phyloP scores from a whole-genome alignment of 2,797 vertebrate species.

The Erpetoichthys calabaricus region DNA sequence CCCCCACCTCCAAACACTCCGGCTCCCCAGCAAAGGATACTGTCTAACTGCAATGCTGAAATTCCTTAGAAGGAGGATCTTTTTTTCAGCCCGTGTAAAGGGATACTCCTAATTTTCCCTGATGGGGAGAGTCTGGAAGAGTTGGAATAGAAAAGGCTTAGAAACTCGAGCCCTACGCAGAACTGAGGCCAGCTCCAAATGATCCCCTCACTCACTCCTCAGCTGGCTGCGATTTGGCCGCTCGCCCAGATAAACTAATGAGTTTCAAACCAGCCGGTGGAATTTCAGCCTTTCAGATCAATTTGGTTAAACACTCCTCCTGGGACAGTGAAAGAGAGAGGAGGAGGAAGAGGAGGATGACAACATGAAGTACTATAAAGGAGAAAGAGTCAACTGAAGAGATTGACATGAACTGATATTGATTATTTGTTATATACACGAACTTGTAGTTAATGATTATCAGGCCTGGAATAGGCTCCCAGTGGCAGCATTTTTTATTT shows the following conservation, averaged over 20 bases:
- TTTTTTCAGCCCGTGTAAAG: neutral
- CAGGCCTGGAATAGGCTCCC: no score
- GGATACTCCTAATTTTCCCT: neutral
- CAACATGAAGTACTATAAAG: neutral
- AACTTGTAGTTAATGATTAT: no score
- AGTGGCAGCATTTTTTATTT: no score
- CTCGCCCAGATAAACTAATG: constrained; percentile 7
- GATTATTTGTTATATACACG: no score
- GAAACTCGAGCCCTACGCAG: neutral
- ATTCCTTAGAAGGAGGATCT: no score
- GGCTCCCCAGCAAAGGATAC: no score
- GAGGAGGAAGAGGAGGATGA: neutral
- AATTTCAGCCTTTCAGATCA: constrained; percentile 5
- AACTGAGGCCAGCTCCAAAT: neutral
- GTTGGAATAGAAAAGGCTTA: neutral
- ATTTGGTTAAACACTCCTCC: constrained; percentile 7
- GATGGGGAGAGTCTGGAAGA: neutral
- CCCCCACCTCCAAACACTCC: no score
- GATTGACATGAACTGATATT: no score
- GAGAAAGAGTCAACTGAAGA: neutral
- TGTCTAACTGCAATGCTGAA: no score
- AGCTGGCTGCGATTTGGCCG: constrained; percentile 4
- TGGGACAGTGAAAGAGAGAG: neutral
- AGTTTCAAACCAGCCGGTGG: constrained; percentile 8
- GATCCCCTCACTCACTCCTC: constrained; percentile 6